These are phyloP conservation scores for Drosophila subpulchrella DNA, from an alignment of 1,140 invertebrate species.

Conservation along the genomic window DNA sequence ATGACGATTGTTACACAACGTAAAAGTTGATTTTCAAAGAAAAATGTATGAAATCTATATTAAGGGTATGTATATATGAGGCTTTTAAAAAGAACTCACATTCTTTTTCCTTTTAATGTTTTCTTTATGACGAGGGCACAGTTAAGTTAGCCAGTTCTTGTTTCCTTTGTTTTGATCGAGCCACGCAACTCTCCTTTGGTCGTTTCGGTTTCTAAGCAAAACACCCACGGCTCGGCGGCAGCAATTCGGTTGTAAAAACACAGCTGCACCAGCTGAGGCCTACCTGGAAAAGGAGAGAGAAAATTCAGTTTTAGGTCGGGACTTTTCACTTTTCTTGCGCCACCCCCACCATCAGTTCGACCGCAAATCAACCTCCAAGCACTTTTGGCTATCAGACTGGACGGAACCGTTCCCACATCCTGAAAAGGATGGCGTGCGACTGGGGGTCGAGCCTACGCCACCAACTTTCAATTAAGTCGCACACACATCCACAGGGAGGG, in stretches of 20 bases:
- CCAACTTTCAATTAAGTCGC: constrained; percentile 66
- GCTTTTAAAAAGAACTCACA: too few relatives aligned
- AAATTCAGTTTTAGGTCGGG: constrained; percentile 11
- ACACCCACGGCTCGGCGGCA: constrained; percentile 32
- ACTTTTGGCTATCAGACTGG: constrained; percentile 44
- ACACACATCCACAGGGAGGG: constrained; percentile 17
- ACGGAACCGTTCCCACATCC: constrained; percentile 13
- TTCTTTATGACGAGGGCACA: neutral
- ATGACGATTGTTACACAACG: too few relatives aligned
- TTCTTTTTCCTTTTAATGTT: neutral
- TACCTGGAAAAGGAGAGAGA: neutral
- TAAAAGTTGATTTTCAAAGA: too few relatives aligned
- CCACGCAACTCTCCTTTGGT: constrained; percentile 2
- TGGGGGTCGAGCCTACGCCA: constrained; percentile 27
- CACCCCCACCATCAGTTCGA: neutral
- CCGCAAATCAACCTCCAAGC: constrained; percentile 52
- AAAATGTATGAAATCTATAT: too few relatives aligned
- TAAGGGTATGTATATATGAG: too few relatives aligned
- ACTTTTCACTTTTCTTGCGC: constrained; percentile 45
- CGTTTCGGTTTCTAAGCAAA: constrained; percentile 34
- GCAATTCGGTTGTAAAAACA: constrained; percentile 51
- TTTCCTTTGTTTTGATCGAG: neutral
- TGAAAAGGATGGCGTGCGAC: neutral
- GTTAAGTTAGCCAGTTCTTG: neutral
- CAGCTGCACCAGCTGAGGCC: constrained; percentile 25